Percentiles rank a stretch among this genome's conserved stretches.
Evolutionary conservation across 2,797 vertebrate species (phyloP).

Genomic region (Eleutherodactylus coqui): DNA sequence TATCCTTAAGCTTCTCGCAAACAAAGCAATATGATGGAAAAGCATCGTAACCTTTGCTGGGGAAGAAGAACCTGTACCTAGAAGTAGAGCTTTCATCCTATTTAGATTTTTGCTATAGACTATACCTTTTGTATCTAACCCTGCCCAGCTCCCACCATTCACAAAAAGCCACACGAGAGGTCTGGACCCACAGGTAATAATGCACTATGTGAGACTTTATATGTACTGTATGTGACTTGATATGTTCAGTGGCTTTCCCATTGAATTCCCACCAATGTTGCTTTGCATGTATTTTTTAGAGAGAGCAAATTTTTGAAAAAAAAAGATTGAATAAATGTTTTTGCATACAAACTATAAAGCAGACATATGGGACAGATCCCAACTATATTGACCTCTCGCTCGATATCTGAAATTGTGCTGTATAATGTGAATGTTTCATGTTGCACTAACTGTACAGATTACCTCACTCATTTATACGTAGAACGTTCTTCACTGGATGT

Average conservation of each 20-base stretch:
- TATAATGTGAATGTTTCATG: conserved; percentile 16
- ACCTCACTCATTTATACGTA: conserved; percentile 21
- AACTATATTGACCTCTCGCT: background rate
- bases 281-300: conserved; percentile 18
- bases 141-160: background rate
- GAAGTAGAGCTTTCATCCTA: too few relatives aligned
- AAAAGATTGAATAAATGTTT: background rate
- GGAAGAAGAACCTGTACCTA: too few relatives aligned
- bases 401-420: conserved; percentile 1
- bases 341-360: background rate
- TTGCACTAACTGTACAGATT: conserved; percentile 56
- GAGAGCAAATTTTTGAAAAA: background rate
- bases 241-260: background rate
- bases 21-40: too few relatives aligned
- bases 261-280: background rate
- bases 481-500: conserved; percentile 16
- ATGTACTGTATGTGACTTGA: background rate
- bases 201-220: background rate
- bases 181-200: background rate
- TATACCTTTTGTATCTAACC: background rate
- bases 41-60: too few relatives aligned
- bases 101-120: background rate
- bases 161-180: background rate
- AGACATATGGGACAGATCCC: background rate
- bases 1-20: too few relatives aligned